Percentiles rank a stretch among this genome's conserved stretches.
Evolutionary conservation across 2,797 vertebrate genomes (phyloP).

Genomic region (Sciurus carolinensis): DNA sequence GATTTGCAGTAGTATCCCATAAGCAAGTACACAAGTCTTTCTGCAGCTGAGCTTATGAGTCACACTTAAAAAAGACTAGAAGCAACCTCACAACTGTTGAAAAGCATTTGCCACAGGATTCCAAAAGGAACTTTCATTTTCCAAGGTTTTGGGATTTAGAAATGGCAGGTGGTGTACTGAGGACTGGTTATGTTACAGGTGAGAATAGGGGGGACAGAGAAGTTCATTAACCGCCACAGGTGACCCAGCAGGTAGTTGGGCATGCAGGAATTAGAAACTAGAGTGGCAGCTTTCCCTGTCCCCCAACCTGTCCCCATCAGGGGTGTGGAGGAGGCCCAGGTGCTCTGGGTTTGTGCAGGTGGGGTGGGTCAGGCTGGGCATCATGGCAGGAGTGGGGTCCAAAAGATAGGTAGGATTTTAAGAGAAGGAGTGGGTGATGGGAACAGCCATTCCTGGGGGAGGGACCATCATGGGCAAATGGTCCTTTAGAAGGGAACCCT

Average conservation of each 20-base stretch:
- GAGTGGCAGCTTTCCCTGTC: too few relatives aligned
- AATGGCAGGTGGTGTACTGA: neutral
- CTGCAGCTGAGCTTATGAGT: neutral
- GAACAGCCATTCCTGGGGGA: neutral
- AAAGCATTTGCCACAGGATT: constrained; percentile 22
- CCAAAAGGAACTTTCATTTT: neutral
- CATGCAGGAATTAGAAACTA: neutral
- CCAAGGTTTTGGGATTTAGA: constrained; percentile 11
- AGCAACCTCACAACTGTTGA: neutral
- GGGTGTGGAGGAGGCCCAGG: neutral
- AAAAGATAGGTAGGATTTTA: neutral
- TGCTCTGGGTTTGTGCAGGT: neutral
- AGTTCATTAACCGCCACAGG: neutral
- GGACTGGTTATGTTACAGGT: neutral
- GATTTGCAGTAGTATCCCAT: neutral
- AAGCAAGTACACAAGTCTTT: neutral
- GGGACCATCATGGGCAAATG: neutral
- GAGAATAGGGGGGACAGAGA: neutral
- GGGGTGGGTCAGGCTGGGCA: neutral
- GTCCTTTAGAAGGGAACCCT: neutral
- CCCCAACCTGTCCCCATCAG: fast-evolving
- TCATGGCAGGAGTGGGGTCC: neutral
- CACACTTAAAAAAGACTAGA: neutral
- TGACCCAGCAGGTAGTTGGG: neutral
- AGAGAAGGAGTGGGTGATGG: neutral